Percentiles rank a stretch among this genome's conserved stretches.
Evolutionary conservation across 2,113 vertebrate genomes (phyloP).

Genomic region (Lamprologus ornatipinnis): DNA sequence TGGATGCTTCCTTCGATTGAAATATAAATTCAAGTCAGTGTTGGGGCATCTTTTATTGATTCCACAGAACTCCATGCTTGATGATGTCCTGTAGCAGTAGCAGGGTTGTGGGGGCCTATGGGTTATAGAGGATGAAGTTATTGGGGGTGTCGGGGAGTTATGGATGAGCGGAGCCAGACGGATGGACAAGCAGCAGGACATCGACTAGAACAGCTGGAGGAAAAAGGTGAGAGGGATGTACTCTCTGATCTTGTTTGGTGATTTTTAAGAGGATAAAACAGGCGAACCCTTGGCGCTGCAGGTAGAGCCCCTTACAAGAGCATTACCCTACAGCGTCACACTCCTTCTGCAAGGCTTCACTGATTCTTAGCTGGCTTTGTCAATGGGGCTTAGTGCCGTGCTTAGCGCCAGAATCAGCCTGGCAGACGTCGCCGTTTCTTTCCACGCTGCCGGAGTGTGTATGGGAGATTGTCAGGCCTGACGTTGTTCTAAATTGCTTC

Average conservation of each 20-base stretch:
- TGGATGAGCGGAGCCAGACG: not conserved
- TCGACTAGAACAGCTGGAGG: conserved; percentile 13
- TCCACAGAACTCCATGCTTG: not conserved
- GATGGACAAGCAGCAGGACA: not conserved
- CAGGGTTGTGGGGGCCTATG: not conserved
- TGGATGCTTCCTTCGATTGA: not conserved
- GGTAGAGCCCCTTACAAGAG: conserved; percentile 34
- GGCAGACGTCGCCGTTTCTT: conserved; percentile 26
- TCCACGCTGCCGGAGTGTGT: not conserved
- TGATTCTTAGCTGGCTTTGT: conserved; percentile 51
- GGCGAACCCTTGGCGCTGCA: conserved; percentile 14
- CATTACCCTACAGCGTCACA: conserved; percentile 16
- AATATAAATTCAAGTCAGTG: conserved; percentile 1
- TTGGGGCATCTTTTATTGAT: conserved; percentile 33
- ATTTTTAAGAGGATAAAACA: conserved; percentile 39
- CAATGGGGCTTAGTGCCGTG: conserved; percentile 28
- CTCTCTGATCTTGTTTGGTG: conserved; percentile 18
- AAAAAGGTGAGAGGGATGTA: not conserved
- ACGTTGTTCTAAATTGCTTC: conserved; percentile 27
- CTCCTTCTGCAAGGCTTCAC: conserved; percentile 39
- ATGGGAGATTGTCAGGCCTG: conserved; percentile 27
- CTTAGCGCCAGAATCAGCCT: conserved; percentile 35
- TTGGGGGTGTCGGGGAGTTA: not conserved
- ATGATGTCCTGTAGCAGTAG: not conserved
- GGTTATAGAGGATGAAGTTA: not conserved